Evolutionary conservation across 2,888 invertebrate species (phyloP).

Genomic region (Lepidochrysops patricia): DNA sequence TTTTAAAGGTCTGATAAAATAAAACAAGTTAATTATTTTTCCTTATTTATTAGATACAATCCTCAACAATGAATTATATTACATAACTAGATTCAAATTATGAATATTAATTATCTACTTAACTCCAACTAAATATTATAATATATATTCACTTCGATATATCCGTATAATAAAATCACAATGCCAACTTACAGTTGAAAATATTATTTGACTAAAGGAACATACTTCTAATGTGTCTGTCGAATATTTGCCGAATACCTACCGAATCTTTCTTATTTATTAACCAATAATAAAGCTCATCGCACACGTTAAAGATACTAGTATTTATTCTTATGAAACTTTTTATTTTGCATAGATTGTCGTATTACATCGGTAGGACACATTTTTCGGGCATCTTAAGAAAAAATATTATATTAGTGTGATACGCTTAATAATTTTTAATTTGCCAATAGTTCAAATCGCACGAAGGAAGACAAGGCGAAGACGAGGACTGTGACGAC

Average conservation of each 20-base stretch:
- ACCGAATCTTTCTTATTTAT: constrained; percentile 13
- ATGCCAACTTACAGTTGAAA: constrained; percentile 70
- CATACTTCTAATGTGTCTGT: constrained; percentile 31
- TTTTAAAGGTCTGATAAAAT: not conserved
- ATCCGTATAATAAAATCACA: constrained; percentile 65
- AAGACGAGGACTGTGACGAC: not conserved
- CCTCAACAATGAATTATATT: constrained; percentile 57
- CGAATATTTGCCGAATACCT: constrained; percentile 21
- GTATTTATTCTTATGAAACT: no score
- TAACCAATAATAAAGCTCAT: no score
- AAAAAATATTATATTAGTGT: no score
- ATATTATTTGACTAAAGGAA: constrained; percentile 44
- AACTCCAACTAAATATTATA: constrained; percentile 45
- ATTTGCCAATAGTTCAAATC: not conserved
- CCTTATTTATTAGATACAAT: constrained; percentile 70
- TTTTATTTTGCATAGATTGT: no score
- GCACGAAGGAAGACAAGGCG: not conserved
- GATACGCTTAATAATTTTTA: not conserved
- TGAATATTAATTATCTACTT: constrained; percentile 58
- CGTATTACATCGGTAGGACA: no score
- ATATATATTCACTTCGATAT: constrained; percentile 57
- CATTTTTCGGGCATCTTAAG: no score
- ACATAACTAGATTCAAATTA: constrained; percentile 56
- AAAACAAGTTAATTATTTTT: constrained; percentile 30
- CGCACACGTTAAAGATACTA: no score